phyloP scores from a whole-genome alignment of 2,113 vertebrate species.

The Picathartes gymnocephalus region DNA sequence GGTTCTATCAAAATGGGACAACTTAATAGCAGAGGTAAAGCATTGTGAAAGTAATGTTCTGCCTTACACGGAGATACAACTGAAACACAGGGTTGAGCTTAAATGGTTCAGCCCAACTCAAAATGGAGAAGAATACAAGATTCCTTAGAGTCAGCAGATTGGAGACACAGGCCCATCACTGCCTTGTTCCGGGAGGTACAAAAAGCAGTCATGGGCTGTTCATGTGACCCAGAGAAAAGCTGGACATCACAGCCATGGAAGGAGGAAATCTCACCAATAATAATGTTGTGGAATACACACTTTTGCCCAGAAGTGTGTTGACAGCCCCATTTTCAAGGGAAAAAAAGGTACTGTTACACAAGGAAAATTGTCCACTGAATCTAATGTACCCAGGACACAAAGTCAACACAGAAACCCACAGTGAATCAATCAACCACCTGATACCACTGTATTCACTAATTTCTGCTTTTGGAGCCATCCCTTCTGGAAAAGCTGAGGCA shows the following conservation, averaged over 20 bases:
- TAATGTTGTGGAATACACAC: neutral
- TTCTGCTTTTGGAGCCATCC: neutral
- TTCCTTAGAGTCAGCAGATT: neutral
- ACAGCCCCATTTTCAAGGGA: neutral
- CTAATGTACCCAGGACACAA: neutral
- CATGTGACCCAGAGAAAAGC: neutral
- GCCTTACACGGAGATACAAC: neutral
- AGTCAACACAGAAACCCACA: neutral
- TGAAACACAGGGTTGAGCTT: neutral
- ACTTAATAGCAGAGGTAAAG: neutral
- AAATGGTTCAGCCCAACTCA: neutral
- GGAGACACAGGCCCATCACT: neutral
- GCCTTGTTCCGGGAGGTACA: neutral
- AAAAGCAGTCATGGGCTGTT: neutral
- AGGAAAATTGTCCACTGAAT: neutral
- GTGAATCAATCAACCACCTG: neutral
- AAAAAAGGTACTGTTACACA: neutral
- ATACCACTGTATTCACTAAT: neutral
- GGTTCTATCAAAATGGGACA: neutral
- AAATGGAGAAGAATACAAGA: neutral
- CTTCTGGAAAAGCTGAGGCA: neutral
- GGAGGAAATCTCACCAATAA: neutral
- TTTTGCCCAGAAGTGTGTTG: neutral
- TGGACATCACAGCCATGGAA: neutral
- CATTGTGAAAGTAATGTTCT: neutral